Evolutionary conservation across 2,888 invertebrate species (phyloP).

Genomic region (Rhorus exstirpatorius): DNA sequence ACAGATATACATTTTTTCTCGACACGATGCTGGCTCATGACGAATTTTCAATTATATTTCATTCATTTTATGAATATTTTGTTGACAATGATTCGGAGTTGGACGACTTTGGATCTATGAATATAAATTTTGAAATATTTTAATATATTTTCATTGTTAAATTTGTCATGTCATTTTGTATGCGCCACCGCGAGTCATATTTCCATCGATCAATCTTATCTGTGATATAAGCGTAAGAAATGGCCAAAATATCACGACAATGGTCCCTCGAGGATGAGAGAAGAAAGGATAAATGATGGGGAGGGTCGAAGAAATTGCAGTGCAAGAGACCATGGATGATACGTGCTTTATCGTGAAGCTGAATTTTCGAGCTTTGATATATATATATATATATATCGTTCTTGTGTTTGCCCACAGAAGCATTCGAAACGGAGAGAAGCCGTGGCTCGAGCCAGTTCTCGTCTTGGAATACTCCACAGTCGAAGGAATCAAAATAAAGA

Average conservation of each 20-base stretch:
- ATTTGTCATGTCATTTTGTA: no score
- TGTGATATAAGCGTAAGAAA: slow-evolving; percentile 21
- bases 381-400: slow-evolving; percentile 13
- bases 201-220: neutral
- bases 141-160: no score
- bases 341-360: slow-evolving; percentile 43
- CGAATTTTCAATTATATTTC: no score
- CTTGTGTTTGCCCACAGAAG: slow-evolving; percentile 4
- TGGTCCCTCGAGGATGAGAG: neutral
- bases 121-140: no score
- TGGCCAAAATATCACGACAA: slow-evolving; percentile 11
- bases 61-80: no score
- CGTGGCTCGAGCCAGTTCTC: slow-evolving; percentile 5
- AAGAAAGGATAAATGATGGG: slow-evolving; percentile 16
- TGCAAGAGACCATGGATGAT: slow-evolving; percentile 33
- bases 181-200: no score
- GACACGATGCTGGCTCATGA: no score
- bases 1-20: no score
- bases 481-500: neutral
- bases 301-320: slow-evolving; percentile 32
- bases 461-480: slow-evolving; percentile 14
- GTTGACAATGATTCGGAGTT: no score
- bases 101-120: no score
- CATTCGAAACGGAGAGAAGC: slow-evolving; percentile 14
- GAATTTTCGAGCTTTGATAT: slow-evolving; percentile 20